These are phyloP conservation scores for Cariama cristata DNA, from an alignment of 2,113 vertebrate genomes.

Conservation along the genomic window DNA sequence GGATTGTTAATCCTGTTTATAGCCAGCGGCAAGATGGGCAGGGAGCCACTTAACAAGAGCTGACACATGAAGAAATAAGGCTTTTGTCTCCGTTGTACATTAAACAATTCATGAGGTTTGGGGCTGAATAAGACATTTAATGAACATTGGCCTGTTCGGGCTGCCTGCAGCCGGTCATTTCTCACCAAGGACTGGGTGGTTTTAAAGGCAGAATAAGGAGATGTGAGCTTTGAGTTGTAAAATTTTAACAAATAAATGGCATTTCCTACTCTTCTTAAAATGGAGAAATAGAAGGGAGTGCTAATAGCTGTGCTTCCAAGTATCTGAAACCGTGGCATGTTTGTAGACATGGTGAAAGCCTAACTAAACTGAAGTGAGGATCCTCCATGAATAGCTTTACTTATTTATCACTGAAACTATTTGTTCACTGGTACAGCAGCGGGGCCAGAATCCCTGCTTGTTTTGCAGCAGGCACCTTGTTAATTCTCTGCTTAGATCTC, in stretches of 20 bases:
- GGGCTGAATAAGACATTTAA: constrained; percentile 78
- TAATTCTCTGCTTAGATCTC: constrained; percentile 29
- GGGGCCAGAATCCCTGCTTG: neutral
- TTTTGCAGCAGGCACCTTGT: constrained; percentile 32
- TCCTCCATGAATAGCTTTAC: neutral
- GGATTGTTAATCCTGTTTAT: constrained; percentile 74
- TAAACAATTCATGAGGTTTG: constrained; percentile 84
- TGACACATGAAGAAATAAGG: constrained; percentile 78
- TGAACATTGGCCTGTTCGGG: constrained; percentile 72
- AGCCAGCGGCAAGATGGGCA: constrained; percentile 71
- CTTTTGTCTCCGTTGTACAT: constrained; percentile 76
- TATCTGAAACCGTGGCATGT: neutral
- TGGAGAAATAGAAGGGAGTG: constrained; percentile 40
- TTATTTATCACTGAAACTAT: constrained; percentile 52
- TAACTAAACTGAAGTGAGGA: neutral
- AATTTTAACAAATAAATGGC: constrained; percentile 64
- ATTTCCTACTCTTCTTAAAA: constrained; percentile 55
- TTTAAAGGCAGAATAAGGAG: constrained; percentile 56
- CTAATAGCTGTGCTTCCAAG: constrained; percentile 25
- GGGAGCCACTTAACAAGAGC: constrained; percentile 71
- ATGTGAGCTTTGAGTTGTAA: constrained; percentile 52
- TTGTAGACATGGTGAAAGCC: constrained; percentile 21
- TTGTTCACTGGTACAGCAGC: neutral
- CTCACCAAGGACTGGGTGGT: constrained; percentile 67
- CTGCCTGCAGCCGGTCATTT: constrained; percentile 78